Evolutionary conservation across 2,888 invertebrate species (phyloP), one percentile per base, ranked within the genome.

Genomic region (Agrochola macilenta): DNA sequence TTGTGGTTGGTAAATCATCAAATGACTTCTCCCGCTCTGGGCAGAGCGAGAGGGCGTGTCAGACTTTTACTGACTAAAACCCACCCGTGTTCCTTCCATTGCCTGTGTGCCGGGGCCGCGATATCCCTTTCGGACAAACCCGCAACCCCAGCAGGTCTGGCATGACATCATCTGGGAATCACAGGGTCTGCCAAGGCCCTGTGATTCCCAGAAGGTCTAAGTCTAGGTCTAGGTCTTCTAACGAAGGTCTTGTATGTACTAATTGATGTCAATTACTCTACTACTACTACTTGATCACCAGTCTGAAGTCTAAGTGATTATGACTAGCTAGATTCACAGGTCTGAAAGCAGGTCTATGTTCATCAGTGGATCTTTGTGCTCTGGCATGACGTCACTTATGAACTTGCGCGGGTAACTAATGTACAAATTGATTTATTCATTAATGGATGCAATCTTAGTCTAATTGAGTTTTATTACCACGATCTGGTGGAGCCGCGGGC

Each of bases 401-500:
- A 52, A 76, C 26, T 76, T n/a, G 49, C n/a, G 7, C 14, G 30
- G 39, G 7, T 54, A 5, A 20, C 0, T 52, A 43, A 82, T 64
- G 12, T 60, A 76, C 14, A 52, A 78, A 65, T 58, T 46, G 76
- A 78, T 74, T 46, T 39, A 74, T 74, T 61, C 54, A 81, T 63
- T 54, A 1, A 43, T 64, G 9, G 26, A 81, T 81, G 64, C 30
- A 81, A 81, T 78, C 49, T 30, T 23, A 52, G 49, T 58, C 30
- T 52, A 58, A 76, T 78, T 65, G 23, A 58, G 64, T 78, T 78
- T 78, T 76, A 82, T 76, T 43, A 66, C 23, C 68, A 11, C 12
- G 49, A 65, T 70, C 26, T 23, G 66, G 12, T 17, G 14, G 0
- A 54, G 65, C 72, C 64, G n/a, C 71, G 17, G 69, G 71, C 69